phyloP scores from a whole-genome alignment of 2,113 vertebrate genomes.

The Pungitius pungitius region DNA sequence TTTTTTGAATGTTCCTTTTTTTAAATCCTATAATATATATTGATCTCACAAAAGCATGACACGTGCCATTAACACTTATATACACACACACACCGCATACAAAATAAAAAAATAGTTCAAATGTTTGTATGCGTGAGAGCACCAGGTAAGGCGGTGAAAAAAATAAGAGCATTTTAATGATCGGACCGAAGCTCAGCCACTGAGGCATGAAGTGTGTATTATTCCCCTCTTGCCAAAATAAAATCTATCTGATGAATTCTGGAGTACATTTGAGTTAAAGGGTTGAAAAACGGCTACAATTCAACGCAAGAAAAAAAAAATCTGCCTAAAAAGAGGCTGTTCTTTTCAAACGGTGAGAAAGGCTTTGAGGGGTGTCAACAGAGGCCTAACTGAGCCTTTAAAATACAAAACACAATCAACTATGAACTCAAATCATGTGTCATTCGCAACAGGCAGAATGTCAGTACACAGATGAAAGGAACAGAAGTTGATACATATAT shows the following conservation, averaged over 20 bases:
- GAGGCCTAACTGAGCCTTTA: constrained; percentile 21
- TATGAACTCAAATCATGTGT: constrained; percentile 31
- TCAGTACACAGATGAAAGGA: constrained; percentile 26
- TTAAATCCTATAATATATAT: background rate
- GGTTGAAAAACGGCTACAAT: background rate
- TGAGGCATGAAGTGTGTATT: background rate
- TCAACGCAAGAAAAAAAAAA: constrained; percentile 13
- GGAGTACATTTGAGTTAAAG: background rate
- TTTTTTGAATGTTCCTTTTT: background rate
- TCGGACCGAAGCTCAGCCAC: background rate
- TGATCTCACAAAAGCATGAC: constrained; percentile 15
- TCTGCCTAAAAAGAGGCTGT: background rate
- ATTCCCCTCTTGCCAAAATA: background rate
- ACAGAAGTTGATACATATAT: constrained; percentile 9
- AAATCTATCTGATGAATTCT: background rate
- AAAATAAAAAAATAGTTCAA: constrained; percentile 7
- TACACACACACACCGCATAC: constrained; percentile 10
- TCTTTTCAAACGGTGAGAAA: constrained; percentile 3
- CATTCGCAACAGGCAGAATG: constrained; percentile 32
- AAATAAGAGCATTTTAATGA: background rate
- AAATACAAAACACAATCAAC: constrained; percentile 44
- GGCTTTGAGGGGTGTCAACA: constrained; percentile 14
- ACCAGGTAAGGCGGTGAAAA: background rate
- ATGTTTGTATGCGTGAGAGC: constrained; percentile 5
- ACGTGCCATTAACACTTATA: background rate